Evolutionary conservation across 2,888 invertebrate genomes (phyloP).

Genomic region (Erebia ligea): DNA sequence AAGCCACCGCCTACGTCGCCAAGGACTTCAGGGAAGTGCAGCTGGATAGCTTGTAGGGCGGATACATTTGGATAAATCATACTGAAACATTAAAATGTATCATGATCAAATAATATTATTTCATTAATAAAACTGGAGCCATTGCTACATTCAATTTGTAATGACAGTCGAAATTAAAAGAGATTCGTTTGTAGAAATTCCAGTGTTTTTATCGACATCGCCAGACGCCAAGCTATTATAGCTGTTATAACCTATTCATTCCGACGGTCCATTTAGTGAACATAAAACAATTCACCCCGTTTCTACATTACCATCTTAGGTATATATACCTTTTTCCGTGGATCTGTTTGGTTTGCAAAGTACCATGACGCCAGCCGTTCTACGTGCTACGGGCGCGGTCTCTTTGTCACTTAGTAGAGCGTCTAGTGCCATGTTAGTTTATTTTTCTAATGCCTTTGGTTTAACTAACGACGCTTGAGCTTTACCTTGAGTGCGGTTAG

Average conservation of each 20-base stretch:
- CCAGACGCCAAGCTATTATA: not conserved
- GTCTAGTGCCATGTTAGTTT: slow-evolving; percentile 40
- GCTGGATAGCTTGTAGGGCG: no score
- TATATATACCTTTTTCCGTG: slow-evolving; percentile 32
- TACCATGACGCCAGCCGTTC: slow-evolving; percentile 53
- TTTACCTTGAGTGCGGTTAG: slow-evolving; percentile 10
- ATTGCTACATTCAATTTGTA: not conserved
- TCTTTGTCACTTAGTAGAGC: slow-evolving; percentile 68
- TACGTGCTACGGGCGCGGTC: slow-evolving; percentile 62
- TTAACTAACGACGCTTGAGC: slow-evolving; percentile 21
- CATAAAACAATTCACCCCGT: slow-evolving; percentile 24
- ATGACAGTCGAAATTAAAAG: not conserved
- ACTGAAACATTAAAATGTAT: not conserved
- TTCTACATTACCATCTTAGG: slow-evolving; percentile 32
- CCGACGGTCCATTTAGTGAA: slow-evolving; percentile 14
- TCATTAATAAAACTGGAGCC: not conserved
- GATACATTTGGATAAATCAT: no score
- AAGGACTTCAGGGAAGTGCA: no score
- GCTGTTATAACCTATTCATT: slow-evolving; percentile 1
- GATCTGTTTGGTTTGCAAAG: slow-evolving; percentile 71
- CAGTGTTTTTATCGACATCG: not conserved
- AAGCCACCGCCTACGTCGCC: no score
- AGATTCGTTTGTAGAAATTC: not conserved
- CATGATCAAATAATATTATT: not conserved
- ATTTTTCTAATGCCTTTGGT: slow-evolving; percentile 41